Percentiles rank a stretch among this genome's conserved stretches.
Conservation (phyloP, 2,797 vertebrate genomes). For the Sciaenops ocellatus region DNA sequence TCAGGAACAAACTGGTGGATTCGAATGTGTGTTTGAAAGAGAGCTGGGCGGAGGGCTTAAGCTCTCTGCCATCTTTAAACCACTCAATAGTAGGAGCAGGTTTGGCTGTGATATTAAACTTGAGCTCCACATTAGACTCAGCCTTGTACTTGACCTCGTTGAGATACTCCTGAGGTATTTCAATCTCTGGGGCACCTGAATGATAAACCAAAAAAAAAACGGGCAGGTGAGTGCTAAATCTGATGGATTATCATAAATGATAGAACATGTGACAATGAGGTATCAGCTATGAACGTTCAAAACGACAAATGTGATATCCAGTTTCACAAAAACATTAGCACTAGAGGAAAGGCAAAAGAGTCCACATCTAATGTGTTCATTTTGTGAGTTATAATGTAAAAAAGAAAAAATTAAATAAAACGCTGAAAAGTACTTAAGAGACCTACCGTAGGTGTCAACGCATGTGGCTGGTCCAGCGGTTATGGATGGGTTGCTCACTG, state of each 20-base stretch:
- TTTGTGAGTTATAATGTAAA: not conserved
- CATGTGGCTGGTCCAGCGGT: slow-evolving; percentile 93
- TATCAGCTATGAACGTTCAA: not conserved
- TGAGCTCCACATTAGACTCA: slow-evolving; percentile 91
- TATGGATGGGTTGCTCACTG: slow-evolving; percentile 94
- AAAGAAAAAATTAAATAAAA: not conserved
- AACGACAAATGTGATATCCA: not conserved
- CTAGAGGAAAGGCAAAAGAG: not conserved
- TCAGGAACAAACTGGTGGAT: slow-evolving; percentile 90
- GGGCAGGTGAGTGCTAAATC: not conserved
- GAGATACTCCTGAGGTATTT: slow-evolving; percentile 93
- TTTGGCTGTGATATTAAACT: slow-evolving; percentile 95
- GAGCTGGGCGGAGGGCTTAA: slow-evolving; percentile 88
- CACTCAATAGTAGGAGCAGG: slow-evolving; percentile 96
- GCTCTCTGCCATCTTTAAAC: slow-evolving; percentile 94
- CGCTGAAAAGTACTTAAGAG: not conserved
- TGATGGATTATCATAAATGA: not conserved
- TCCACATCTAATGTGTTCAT: not conserved
- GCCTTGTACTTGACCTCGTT: slow-evolving; percentile 94
- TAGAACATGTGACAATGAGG: not conserved
- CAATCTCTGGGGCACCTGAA: slow-evolving; percentile 95
- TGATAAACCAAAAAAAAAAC: slow-evolving; percentile 44
- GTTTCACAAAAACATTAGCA: not conserved
- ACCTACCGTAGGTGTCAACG: slow-evolving; percentile 94
- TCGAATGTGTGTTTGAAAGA: slow-evolving; percentile 92